Conservation (phyloP, 2,888 invertebrate genomes). For the Neuroscelio doddi region DNA sequence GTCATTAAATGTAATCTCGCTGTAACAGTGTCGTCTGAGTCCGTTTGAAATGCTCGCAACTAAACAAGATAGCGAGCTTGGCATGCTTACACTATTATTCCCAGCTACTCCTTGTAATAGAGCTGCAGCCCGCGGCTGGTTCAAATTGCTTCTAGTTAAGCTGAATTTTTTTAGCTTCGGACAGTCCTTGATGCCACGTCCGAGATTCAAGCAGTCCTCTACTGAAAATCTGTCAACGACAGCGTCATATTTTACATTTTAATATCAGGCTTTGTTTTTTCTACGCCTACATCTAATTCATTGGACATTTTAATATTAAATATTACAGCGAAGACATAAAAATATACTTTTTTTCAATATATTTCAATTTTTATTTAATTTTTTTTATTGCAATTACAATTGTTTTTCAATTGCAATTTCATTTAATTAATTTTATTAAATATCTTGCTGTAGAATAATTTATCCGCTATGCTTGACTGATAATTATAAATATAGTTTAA, state of each 20-base stretch:
- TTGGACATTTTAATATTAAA: background rate
- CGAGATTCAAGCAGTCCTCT: constrained; percentile 76
- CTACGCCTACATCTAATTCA: background rate
- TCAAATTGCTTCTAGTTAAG: constrained; percentile 77
- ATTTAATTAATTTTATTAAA: too few species aligned
- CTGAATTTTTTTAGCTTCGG: constrained; percentile 73
- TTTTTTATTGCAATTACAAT: too few species aligned
- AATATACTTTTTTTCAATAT: too few species aligned
- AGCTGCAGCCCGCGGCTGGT: constrained; percentile 76
- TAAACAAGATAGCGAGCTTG: constrained; percentile 4
- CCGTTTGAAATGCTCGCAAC: constrained; percentile 1
- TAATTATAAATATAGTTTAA: too few species aligned
- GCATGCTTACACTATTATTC: constrained; percentile 68
- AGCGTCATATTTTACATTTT: background rate
- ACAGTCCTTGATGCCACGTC: constrained; percentile 73
- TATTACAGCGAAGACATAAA: background rate
- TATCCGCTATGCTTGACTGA: too few species aligned
- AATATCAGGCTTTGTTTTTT: background rate
- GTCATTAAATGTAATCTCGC: constrained; percentile 4
- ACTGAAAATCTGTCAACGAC: constrained; percentile 72
- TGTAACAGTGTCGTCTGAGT: background rate
- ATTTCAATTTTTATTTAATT: too few species aligned
- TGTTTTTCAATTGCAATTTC: too few species aligned
- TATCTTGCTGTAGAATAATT: too few species aligned
- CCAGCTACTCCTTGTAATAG: constrained; percentile 74